Base-by-base conservation (phyloP, 2,113 vertebrate species). In the Motacilla alba region DNA sequence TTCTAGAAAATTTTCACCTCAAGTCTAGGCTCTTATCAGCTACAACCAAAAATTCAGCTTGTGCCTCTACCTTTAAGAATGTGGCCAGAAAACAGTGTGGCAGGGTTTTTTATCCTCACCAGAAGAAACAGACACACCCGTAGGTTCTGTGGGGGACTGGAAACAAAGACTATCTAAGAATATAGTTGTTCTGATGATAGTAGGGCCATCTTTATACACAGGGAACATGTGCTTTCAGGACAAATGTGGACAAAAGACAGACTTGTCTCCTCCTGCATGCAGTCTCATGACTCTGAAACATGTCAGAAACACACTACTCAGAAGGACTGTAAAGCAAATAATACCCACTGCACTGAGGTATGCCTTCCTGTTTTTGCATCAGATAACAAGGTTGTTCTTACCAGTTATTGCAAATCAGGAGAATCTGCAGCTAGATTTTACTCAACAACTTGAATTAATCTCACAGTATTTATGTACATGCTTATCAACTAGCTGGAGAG, bases 71-170 rank as follows among this genome's bases (percentile, higher is more conserved):
- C 56, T 43, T 62, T 24, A 21, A 52, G 41, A 87, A 78, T 9
- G 11, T 17, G 26, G 7, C 27, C 60, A 83, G 30, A 31, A 83
- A 84, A 8, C 9, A 33, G 2, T 7, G 21, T 41, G 52, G 22
- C 13, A 70, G 15, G 19, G 0, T 1, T 1, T 3, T 63, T 79
- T 37, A 0, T 52, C 15, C 11, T 60, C 18, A 46, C 5, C 49
- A 52, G 35, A 8, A 62, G 33, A 43, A 84, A 49, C 11, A 11
- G 49, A 84, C 11, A 31, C 17, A 26, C 4, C 6, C 2, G 3
- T 21, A 76, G 13, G 16, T 24, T 73, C 53, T 53, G n/a, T 14
- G 20, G 9, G 17, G 18, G 17, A 73, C 14, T 21, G 7, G n/a
- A 5, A 49, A 72, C 33, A 64, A 55, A 70, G 31, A 33, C 31